phyloP scores from a whole-genome alignment of 2,888 invertebrate genomes.

The Monoplex corrugatus region DNA sequence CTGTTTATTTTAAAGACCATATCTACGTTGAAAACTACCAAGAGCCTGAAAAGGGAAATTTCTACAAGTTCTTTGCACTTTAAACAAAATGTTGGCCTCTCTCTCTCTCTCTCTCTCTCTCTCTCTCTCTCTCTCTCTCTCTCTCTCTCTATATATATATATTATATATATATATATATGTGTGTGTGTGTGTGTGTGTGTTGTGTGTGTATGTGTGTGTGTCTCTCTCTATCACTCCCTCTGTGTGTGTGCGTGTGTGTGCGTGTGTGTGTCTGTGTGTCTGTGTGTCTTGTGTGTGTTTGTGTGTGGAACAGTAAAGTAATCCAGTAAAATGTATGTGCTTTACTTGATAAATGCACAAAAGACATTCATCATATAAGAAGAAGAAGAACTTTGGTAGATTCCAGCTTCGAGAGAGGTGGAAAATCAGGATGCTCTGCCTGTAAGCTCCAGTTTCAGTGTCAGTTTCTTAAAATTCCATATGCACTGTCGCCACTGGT shows the following conservation, averaged over 20 bases:
- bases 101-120: too few relatives aligned
- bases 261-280: neutral
- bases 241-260: constrained; percentile 7
- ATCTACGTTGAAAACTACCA: neutral
- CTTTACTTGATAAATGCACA: neutral
- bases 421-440: neutral
- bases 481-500: too few relatives aligned
- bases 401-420: neutral
- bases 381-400: neutral
- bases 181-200: neutral
- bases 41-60: neutral
- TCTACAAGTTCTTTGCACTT: neutral
- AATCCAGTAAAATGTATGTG: too few relatives aligned
- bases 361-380: neutral
- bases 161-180: too few relatives aligned
- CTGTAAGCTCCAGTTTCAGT: neutral
- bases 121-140: too few relatives aligned
- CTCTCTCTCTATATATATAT: neutral
- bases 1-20: neutral
- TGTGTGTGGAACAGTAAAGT: too few relatives aligned
- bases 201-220: constrained; percentile 8
- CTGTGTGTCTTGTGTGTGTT: neutral
- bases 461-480: too few relatives aligned
- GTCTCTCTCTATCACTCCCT: too few relatives aligned
- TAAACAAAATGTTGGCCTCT: too few relatives aligned